A percentile compares a stretch with the other conserved stretches of the same genome.
These are phyloP conservation scores for Euwallacea fornicatus DNA, from an alignment of 1,140 invertebrate genomes.

Conservation along the genomic window DNA sequence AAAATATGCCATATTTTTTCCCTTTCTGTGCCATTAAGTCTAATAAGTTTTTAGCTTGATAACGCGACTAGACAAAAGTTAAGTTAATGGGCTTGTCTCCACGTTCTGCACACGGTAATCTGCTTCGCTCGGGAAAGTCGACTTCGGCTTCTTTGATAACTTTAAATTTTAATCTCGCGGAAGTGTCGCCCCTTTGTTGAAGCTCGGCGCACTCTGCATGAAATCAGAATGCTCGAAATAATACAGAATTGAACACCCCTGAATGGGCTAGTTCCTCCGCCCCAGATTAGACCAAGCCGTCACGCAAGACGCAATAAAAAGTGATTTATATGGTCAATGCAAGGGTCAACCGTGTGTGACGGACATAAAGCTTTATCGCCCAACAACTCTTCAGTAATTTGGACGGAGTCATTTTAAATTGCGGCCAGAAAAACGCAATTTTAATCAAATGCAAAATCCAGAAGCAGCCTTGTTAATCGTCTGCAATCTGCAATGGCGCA, in stretches of 20 bases:
- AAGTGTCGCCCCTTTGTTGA: not conserved
- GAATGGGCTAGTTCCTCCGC: not conserved
- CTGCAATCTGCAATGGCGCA: not conserved
- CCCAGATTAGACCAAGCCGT: not conserved
- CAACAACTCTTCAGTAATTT: no score
- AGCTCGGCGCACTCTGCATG: no score
- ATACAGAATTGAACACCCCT: no score
- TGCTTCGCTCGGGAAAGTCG: slow-evolving; percentile 2
- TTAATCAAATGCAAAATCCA: no score
- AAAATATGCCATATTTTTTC: not conserved
- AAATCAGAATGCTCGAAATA: no score
- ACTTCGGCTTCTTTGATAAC: slow-evolving; percentile 10
- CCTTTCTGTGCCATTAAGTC: not conserved
- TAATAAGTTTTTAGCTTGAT: slow-evolving; percentile 3
- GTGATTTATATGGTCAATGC: slow-evolving; percentile 5
- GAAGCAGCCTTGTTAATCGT: no score
- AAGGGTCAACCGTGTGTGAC: no score
- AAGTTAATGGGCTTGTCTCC: slow-evolving; percentile 6
- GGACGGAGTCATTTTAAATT: no score
- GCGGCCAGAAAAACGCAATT: no score
- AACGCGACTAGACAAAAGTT: slow-evolving; percentile 5
- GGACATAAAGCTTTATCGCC: no score
- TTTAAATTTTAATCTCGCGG: slow-evolving; percentile 10
- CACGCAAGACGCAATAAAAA: not conserved
- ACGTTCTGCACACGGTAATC: slow-evolving; percentile 9